Base-by-base conservation (phyloP, 2,797 vertebrate genomes). In the Macropus fuliginosus region DNA sequence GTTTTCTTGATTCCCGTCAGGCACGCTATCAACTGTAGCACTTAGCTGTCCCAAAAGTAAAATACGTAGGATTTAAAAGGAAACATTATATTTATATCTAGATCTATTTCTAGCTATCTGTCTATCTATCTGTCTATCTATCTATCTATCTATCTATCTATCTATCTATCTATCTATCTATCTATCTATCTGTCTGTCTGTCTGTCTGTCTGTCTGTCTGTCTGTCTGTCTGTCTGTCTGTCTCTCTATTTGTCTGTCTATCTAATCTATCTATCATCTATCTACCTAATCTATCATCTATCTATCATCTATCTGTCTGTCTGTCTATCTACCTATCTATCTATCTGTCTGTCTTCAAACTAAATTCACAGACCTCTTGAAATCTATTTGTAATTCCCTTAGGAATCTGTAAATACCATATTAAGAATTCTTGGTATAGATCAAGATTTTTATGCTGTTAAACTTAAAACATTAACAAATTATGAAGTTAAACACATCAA, bases 11-110 rank as follows among this genome's bases (percentile, higher is more conserved):
- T 3, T 74, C 14, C 62, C 40, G 16, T 5, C 34, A 40, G 34
- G 1, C 34, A 28, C 31, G 1, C 14, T 21, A 21, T 40, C 0
- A 1, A 40, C 62, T 40, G 5, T 1, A 21, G 1, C 16, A 74
- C 62, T 0, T n/a, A 40, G 14, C 0, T 74, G 16, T 5, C n/a
- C 34, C 13, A 5, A 40, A 66, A 74, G 21, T 16, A 74, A 74
- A 74, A 74, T 74, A 21, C 5, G 14, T 40, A 40, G 0, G 66
- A 40, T 40, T 74, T 21, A 74, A 74, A 40, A 40, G 16, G 66
- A 74, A 74, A 24, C 28, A 21, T 40, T 81, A 8, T 81, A 40
- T n/a, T 40, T 74, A 5, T 21, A 18, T 40, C 66, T 40, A 6
- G n/a, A n/a, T n/a, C 13, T 66, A 0, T n/a, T 8, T 59, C 29